Conservation (phyloP, 2,797 vertebrate species). For the Phrynocephalus guinanensis region DNA sequence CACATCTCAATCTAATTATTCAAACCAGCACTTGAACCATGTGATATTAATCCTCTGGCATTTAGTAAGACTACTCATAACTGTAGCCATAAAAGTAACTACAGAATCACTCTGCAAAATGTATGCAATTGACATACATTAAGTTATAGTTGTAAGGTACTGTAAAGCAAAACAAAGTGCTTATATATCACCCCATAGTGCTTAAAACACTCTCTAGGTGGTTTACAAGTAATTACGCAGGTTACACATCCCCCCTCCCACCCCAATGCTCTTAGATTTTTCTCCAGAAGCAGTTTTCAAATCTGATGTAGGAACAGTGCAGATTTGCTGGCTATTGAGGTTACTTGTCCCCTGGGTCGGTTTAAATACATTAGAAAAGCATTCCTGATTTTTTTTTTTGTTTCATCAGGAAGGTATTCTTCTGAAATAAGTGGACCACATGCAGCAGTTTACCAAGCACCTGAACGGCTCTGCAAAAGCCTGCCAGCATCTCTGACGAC, state of each 20-base stretch:
- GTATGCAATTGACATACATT: too few species aligned
- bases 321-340: not conserved
- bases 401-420: constrained; percentile 55
- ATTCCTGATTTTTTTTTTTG: constrained; percentile 41
- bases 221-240: too few species aligned
- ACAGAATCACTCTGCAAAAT: too few species aligned
- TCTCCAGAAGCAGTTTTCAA: not conserved
- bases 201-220: too few species aligned
- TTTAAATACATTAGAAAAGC: constrained; percentile 33
- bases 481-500: constrained; percentile 81
- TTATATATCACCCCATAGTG: too few species aligned
- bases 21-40: too few species aligned
- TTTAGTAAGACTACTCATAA: too few species aligned
- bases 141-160: too few species aligned
- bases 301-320: not conserved
- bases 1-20: not conserved
- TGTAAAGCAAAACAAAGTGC: too few species aligned
- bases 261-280: not conserved
- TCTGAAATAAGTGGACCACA: constrained; percentile 35
- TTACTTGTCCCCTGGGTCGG: not conserved
- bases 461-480: constrained; percentile 81
- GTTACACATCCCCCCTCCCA: too few species aligned
- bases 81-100: too few species aligned
- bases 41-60: too few species aligned
- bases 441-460: constrained; percentile 48